Conservation (phyloP, 2,888 invertebrate species). For the Trissolcus brochymenae region DNA sequence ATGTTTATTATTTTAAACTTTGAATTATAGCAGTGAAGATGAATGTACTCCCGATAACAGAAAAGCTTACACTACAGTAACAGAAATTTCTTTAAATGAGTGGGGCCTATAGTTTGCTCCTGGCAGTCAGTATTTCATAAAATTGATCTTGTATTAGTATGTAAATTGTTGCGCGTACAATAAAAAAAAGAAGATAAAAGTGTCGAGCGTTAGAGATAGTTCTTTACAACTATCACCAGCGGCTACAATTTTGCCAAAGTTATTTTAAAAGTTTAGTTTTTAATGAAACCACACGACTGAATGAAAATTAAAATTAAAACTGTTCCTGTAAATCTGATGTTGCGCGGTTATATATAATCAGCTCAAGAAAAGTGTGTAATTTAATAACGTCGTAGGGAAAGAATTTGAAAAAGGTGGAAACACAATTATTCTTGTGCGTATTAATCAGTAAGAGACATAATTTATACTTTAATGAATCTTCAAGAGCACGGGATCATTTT, state of each 20-base stretch:
- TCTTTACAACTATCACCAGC: slow-evolving; percentile 25
- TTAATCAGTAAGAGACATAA: neutral
- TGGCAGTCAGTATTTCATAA: slow-evolving; percentile 41
- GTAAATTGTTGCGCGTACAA: slow-evolving; percentile 37
- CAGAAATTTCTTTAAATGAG: slow-evolving; percentile 40
- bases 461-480: slow-evolving; percentile 1
- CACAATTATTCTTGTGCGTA: neutral
- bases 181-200: slow-evolving; percentile 5
- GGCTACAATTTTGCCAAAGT: slow-evolving; percentile 26
- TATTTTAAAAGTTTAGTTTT: too few relatives aligned
- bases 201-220: slow-evolving; percentile 37
- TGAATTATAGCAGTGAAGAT: too few relatives aligned
- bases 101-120: slow-evolving; percentile 26
- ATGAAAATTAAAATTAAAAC: too few relatives aligned
- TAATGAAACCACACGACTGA: too few relatives aligned
- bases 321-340: too few relatives aligned
- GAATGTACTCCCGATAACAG: slow-evolving; percentile 15
- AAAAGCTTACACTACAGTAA: slow-evolving; percentile 8
- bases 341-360: too few relatives aligned
- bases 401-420: neutral
- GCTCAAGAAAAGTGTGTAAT: too few relatives aligned
- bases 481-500: too few relatives aligned
- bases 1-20: too few relatives aligned
- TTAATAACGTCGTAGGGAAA: neutral
- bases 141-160: slow-evolving; percentile 46